phyloP scores from a whole-genome alignment of 2,113 vertebrate species.

The Typhlomys cinereus region DNA sequence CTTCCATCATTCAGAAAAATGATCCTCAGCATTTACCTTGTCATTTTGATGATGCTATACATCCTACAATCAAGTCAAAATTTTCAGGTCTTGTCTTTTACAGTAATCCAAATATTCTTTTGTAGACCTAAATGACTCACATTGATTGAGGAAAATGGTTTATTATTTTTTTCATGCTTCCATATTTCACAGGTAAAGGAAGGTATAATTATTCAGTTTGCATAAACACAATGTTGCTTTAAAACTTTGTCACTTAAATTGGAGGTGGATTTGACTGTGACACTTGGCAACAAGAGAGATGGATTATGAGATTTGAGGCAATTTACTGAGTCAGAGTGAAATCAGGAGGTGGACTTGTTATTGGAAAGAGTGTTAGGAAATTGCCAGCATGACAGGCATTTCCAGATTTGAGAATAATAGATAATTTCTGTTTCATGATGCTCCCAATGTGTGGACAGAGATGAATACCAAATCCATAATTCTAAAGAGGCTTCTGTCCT shows the following conservation, averaged over 20 bases:
- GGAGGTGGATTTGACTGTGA: constrained; percentile 35
- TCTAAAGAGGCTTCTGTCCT: background rate
- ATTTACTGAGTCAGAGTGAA: constrained; percentile 42
- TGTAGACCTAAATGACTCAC: constrained; percentile 45
- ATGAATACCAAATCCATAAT: background rate
- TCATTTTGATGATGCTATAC: constrained; percentile 62
- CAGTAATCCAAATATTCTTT: constrained; percentile 31
- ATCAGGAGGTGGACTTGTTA: constrained; percentile 28
- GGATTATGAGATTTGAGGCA: background rate
- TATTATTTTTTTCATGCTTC: constrained; percentile 49
- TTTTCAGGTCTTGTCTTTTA: constrained; percentile 47
- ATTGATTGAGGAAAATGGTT: constrained; percentile 54
- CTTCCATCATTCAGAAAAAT: constrained; percentile 64
- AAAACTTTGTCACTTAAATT: constrained; percentile 27
- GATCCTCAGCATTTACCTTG: constrained; percentile 47
- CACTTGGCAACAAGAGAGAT: background rate
- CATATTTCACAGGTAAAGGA: constrained; percentile 41
- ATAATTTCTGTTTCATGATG: constrained; percentile 47
- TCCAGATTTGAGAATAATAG: constrained; percentile 31
- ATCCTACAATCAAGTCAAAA: constrained; percentile 64
- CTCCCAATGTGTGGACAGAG: background rate
- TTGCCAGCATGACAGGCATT: background rate
- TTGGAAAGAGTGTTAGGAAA: constrained; percentile 32
- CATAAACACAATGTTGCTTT: background rate
- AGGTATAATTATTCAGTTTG: constrained; percentile 61